Evolutionary conservation across 2,797 vertebrate species (phyloP).

Genomic region (Pseudotriccus pelzelni): DNA sequence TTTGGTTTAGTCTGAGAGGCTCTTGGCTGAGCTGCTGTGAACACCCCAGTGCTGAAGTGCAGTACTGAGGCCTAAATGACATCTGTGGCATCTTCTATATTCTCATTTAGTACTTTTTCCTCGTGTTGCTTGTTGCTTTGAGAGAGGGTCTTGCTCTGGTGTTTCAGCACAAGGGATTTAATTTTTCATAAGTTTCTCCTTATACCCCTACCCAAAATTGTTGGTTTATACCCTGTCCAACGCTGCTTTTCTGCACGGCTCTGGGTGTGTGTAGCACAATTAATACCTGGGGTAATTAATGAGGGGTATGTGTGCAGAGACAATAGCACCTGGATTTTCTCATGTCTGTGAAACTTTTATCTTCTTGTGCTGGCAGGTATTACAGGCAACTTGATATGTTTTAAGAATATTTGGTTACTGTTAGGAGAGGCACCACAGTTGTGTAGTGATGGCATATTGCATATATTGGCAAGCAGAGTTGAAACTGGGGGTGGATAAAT

Average conservation of each 20-base stretch:
- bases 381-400: not conserved
- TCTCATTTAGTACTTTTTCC: not conserved
- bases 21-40: not conserved
- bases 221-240: not conserved
- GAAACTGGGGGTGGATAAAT: not conserved
- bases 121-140: not conserved
- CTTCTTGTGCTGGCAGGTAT: not conserved
- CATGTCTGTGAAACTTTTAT: not conserved
- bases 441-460: not conserved
- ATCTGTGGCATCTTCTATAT: not conserved
- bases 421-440: not conserved
- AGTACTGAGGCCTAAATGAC: not conserved
- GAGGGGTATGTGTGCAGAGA: not conserved
- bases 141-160: not conserved
- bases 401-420: not conserved
- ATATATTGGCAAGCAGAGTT: not conserved
- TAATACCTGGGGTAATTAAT: not conserved
- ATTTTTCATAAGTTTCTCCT: not conserved
- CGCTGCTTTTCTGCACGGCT: not conserved
- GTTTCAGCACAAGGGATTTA: not conserved
- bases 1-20: not conserved
- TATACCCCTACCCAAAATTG: rapidly evolving
- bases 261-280: not conserved
- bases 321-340: not conserved
- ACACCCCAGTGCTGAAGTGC: not conserved